A percentile compares a stretch with the other conserved stretches of the same genome.
phyloP scores from a whole-genome alignment of 1,140 invertebrate genomes.

The Lasioglossum albipes region DNA sequence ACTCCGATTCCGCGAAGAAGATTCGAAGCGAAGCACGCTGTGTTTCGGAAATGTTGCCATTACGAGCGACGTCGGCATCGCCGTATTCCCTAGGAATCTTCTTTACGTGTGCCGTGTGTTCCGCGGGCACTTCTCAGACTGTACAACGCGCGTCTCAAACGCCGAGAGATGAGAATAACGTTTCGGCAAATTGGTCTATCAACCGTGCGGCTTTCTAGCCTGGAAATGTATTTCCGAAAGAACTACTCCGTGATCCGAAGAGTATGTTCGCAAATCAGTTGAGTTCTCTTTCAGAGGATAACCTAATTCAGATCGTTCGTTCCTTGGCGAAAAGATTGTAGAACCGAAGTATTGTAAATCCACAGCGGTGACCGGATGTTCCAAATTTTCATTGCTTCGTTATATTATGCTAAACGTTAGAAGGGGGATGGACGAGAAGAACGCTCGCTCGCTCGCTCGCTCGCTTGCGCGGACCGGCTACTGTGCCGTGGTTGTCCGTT shows the following conservation, averaged over 20 bases:
- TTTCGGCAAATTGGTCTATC: constrained; percentile 30
- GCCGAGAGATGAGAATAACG: constrained; percentile 8
- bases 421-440: no score
- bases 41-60: constrained; percentile 18
- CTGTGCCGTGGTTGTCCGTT: background rate
- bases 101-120: background rate
- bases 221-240: constrained; percentile 11
- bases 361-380: no score
- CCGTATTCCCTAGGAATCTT: constrained; percentile 16
- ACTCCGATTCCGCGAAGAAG: background rate
- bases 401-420: no score
- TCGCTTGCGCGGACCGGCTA: background rate
- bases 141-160: background rate
- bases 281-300: no score
- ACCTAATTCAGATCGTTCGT: no score
- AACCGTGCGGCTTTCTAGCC: constrained; percentile 9
- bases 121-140: background rate
- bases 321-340: no score
- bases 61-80: constrained; percentile 17
- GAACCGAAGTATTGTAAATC: no score
- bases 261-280: no score
- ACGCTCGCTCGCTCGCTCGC: no score
- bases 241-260: background rate
- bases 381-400: no score
- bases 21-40: background rate